Evolutionary conservation across 2,113 vertebrate species (phyloP), one percentile per base, ranked within the genome.

Genomic region (Calidris pygmaea): DNA sequence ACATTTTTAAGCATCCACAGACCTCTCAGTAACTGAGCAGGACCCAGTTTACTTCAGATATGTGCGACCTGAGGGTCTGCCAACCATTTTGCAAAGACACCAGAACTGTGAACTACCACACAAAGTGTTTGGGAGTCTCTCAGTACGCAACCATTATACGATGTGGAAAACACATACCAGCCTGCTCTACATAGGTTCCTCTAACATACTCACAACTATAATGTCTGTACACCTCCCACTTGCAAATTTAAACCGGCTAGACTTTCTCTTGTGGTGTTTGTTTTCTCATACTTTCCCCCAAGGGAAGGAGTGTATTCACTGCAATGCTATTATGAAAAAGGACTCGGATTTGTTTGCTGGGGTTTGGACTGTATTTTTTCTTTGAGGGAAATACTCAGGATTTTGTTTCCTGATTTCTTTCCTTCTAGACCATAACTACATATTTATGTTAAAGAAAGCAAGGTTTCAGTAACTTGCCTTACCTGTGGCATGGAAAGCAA

Each of bases 201-300:
- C 27, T 32, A 92, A 87, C 68, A 55, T 8, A 68, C 78, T 79
- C 78, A 6, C 59, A 93, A 65, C 81, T 87, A 68, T 34, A 80
- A 90, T 29, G 89, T 52, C 93, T 80, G 75, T 71, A 88, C 93
- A 88, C 79, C 91, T 96, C 79, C 82, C 82, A 85, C 89, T 82
- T 72, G 58, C 87, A 94, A 91, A 95, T 2, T 68, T 75, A 87
- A 96, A 89, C 74, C 1, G 1, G 90, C 66, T 43, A 93, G 75
- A 89, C 90, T 90, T 95, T 93, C 93, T 56, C 89, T 71, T 26
- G 34, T 29, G 43, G 39, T 92, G 65, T 87, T 95, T 93, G 78
- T 79, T 96, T 86, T 85, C 81, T 87, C 81, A 43, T 79, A 77
- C 62, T 79, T 82, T 53, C 70, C 77, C 93, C 50, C 74, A 58